Evolutionary conservation across 2,888 invertebrate species (phyloP), one percentile per base, ranked within the genome.

Genomic region (Fragum sueziense): DNA sequence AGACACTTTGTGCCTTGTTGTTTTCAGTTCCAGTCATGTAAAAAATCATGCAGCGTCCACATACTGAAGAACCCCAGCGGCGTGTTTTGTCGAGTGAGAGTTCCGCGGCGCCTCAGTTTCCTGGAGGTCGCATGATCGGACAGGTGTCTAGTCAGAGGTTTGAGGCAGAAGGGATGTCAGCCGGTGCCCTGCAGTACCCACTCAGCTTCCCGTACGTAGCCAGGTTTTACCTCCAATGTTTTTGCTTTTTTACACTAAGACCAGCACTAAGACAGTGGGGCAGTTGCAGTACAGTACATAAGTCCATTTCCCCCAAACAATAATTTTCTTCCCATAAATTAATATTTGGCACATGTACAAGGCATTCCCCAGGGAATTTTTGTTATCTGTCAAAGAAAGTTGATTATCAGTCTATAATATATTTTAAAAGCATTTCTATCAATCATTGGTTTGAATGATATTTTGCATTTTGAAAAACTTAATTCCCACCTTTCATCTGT

Each of bases 131-230:
- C 6, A 68, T 83, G 68, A 72, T 83, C 14, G 73, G 85, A 73
- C 29, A 71, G 22, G 57, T 77, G 79, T 22, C 71, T 72, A 22
- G 76, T 74, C 29, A 84, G 79, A 52, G 79, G 57, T 85, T 84
- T 80, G 82, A 82, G 59, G 85, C 80, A 37, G 76, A 79, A 29
- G 65, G 74, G 29, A 76, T 85, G 73, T 65, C 81, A 1, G 71
- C 81, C 0, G 71, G 78, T 1, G 75, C 76, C 20, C 67, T 87
- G 34, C 83, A 80, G 51, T 88, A 70, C 75, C 82, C 79, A 29
- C 67, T 85, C 57, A 80, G 76, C 57, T 85, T 77, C 54, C 85
- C 71, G 85, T 85, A 75, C 69, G 85, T 85, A 65, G 11, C 3
- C 22, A 22, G 17, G 59, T 67, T 31, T 25, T 25, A 25, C 27